Evolutionary conservation across 64 coral and sea anemone genomes (phyloP).

Genomic region (Porites australiensis): DNA sequence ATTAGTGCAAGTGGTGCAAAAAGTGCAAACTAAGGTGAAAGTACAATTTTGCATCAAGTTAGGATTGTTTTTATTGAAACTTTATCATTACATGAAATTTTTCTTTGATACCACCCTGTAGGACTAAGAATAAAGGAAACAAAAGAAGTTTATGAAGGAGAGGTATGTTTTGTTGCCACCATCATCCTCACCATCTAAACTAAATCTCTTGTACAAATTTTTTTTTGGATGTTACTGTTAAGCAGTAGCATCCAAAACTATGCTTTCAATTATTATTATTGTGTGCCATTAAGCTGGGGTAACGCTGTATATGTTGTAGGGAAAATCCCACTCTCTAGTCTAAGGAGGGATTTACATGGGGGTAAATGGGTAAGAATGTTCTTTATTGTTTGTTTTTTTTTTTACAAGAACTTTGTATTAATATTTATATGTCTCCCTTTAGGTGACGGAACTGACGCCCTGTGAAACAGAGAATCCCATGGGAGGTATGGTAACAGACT

Average conservation of each 20-base stretch:
- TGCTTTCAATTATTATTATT: no score
- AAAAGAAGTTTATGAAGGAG: constrained; percentile 99
- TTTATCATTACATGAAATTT: background rate
- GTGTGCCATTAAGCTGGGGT: no score
- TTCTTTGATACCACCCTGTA: background rate
- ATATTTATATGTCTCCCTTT: background rate
- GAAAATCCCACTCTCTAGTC: no score
- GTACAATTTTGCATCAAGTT: no score
- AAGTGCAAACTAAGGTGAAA: no score
- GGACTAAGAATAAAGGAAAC: constrained; percentile 97
- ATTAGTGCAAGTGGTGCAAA: no score
- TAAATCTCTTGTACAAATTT: no score
- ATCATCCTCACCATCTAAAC: background rate
- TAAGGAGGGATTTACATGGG: no score
- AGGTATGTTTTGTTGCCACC: constrained; percentile 39
- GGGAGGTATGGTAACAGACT: constrained; percentile 76
- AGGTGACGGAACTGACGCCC: constrained; percentile 97
- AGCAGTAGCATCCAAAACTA: no score
- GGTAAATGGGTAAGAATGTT: no score
- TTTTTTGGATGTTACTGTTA: no score
- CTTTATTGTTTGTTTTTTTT: background rate
- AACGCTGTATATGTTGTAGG: no score
- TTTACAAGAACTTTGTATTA: background rate
- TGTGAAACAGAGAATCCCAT: constrained; percentile 99
- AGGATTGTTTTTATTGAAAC: background rate